These are phyloP conservation scores for Sciurus carolinensis DNA, from an alignment of 2,797 vertebrate species.

Conservation along the genomic window DNA sequence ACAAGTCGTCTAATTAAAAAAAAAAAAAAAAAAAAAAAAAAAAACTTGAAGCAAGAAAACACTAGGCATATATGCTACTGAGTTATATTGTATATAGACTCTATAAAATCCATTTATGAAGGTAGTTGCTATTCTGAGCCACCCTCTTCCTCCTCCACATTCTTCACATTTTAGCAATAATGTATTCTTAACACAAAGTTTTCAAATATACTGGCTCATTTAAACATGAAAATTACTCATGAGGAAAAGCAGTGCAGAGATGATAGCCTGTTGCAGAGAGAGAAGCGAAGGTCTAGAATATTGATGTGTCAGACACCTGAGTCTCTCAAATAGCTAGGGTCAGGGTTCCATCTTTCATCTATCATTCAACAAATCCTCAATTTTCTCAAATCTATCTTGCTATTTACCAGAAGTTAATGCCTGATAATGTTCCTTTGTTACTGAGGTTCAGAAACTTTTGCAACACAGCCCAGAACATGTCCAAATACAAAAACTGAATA, in stretches of 20 bases:
- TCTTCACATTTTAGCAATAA: not conserved
- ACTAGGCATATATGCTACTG: not conserved
- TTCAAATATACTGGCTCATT: not conserved
- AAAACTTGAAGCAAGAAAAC: not conserved
- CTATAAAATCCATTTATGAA: not conserved
- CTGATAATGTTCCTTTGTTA: not conserved
- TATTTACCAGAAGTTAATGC: not conserved
- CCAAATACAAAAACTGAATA: conserved; percentile 2
- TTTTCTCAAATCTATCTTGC: not conserved
- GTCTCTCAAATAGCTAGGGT: not conserved
- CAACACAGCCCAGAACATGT: not conserved
- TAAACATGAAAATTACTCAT: not conserved
- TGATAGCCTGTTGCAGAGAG: not conserved
- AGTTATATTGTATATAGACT: not conserved
- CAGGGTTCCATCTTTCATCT: not conserved
- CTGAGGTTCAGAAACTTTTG: not conserved
- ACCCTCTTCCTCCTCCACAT: not conserved
- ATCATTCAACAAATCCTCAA: not conserved
- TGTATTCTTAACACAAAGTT: not conserved
- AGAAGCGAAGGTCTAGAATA: not conserved
- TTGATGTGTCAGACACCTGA: not conserved
- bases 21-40: not conserved
- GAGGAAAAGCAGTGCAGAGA: not conserved
- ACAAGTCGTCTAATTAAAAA: not conserved
- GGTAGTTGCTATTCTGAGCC: not conserved